phyloP scores from a whole-genome alignment of 2,888 invertebrate species.

The Brenthis daphne region DNA sequence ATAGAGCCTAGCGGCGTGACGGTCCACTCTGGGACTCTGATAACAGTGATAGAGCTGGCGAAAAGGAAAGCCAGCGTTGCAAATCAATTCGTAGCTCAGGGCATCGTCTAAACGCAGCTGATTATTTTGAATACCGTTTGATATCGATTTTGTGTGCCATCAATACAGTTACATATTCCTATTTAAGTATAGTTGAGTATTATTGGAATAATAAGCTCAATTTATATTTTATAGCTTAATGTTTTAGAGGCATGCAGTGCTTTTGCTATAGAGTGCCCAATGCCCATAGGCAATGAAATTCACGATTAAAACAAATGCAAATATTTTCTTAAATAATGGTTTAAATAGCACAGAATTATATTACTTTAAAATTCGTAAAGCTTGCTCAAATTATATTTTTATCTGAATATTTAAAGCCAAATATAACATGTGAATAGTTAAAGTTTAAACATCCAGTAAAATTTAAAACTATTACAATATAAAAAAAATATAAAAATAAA shows the following conservation, averaged over 20 bases:
- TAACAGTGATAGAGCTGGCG: constrained; percentile 63
- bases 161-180: constrained; percentile 27
- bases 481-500: too few species aligned
- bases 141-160: constrained; percentile 30
- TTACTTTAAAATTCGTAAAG: too few species aligned
- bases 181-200: constrained; percentile 7
- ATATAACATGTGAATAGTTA: too few species aligned
- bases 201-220: neutral
- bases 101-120: constrained; percentile 38
- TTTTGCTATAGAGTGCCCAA: neutral
- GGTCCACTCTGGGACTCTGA: constrained; percentile 42
- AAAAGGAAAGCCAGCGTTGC: constrained; percentile 53
- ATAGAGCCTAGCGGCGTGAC: constrained; percentile 65
- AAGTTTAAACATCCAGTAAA: too few species aligned
- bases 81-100: constrained; percentile 58
- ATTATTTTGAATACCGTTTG: constrained; percentile 40
- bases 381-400: too few species aligned
- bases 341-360: constrained; percentile 10
- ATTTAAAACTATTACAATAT: too few species aligned
- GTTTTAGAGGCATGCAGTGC: neutral
- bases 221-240: neutral
- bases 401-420: too few species aligned
- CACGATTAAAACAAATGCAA: neutral
- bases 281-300: neutral
- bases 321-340: constrained; percentile 4